Evolutionary conservation across 2,888 invertebrate species (phyloP), one percentile per base, ranked within the genome.

Genomic region (Chrysina gloriosa): DNA sequence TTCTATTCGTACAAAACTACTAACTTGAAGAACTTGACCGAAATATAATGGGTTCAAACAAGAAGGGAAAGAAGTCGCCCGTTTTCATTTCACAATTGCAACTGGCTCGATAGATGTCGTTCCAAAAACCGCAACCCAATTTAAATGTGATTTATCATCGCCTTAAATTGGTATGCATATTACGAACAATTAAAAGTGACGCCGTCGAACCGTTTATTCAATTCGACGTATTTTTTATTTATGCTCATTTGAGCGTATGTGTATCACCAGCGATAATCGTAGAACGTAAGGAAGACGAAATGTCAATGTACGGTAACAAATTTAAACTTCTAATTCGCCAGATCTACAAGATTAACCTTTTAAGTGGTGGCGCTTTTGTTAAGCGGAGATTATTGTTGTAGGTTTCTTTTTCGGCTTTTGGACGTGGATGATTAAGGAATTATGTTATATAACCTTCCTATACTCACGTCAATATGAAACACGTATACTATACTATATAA

Each of bases 131-230:
- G 58, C 58, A 61, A 61, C 58, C 42, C 58, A 42, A 25, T 61
- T 58, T 61, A 42, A 42, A 61, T 61, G 21, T 61, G 58, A 61
- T 61, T 61, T 61, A 61, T 61, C 42, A 61, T 61, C 42, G 42
- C 58, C 27, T 29, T 61, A 61, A 61, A 61, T 61, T 61, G 58
- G 42, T 61, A 19, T 61, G 42, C 58, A 61, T 45, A 61, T 27
- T 64, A 52, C 52, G 11, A 50, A 36, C 63, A 50, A 63, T 63
- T 48, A 64, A 64, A 42, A 61, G 42, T 45, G 58, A 61, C 42
- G 27, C 42, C 31, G 52, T 19, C 52, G 39, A 11, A 31, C 19
- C 64, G 52, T 64, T 64, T 23, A 64, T 64, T 64, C 36, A 48
- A 52, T 64, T 27, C 48, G 50, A 48, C 23, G n/a, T 48, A 52